Conservation (phyloP, 2,113 vertebrate species). For the Strigops habroptila region DNA sequence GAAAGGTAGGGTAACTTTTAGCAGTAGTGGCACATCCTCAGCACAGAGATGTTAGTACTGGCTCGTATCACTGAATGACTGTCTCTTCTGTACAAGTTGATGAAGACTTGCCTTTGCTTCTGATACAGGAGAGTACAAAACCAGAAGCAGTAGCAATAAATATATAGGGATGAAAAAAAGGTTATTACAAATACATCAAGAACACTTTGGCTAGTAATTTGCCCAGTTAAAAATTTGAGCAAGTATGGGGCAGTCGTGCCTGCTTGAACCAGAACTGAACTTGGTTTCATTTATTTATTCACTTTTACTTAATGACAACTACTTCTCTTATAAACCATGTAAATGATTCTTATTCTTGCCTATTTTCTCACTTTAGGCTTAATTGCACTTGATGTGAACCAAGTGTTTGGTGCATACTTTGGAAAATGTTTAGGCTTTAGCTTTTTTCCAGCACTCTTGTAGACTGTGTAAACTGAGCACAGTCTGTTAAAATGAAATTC, state of each 20-base stretch:
- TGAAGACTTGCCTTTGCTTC: neutral
- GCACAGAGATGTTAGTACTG: neutral
- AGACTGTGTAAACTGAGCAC: neutral
- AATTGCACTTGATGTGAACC: neutral
- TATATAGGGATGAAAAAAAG: neutral
- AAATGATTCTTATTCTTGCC: neutral
- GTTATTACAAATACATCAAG: neutral
- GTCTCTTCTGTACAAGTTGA: neutral
- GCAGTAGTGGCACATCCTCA: neutral
- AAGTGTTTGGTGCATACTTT: neutral
- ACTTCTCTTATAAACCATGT: neutral
- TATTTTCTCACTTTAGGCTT: neutral
- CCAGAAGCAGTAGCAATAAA: neutral
- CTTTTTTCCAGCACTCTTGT: neutral
- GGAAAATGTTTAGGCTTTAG: neutral
- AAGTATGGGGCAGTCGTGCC: neutral
- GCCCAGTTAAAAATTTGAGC: neutral
- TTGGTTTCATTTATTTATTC: neutral
- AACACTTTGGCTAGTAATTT: neutral
- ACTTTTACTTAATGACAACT: neutral
- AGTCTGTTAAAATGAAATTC: neutral
- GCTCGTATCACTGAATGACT: rapidly evolving
- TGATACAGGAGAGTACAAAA: neutral
- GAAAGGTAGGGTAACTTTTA: neutral
- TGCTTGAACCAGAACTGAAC: neutral